phyloP scores from a whole-genome alignment of 2,888 invertebrate species.

The Cheilosia vernalis region DNA sequence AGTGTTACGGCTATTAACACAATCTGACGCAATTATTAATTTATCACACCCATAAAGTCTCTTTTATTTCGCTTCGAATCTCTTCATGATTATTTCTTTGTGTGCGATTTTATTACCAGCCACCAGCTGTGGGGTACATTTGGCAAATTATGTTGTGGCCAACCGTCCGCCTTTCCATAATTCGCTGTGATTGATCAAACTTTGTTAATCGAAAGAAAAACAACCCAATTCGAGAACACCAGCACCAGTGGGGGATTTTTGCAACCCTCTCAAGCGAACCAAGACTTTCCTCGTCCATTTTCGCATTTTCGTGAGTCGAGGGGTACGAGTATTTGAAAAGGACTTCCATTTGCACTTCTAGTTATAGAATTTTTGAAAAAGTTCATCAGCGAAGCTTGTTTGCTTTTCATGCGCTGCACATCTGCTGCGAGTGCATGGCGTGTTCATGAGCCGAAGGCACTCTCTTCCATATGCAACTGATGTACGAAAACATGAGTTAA shows the following conservation, averaged over 20 bases:
- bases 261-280: background rate
- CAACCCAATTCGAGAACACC: background rate
- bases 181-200: conserved; percentile 1
- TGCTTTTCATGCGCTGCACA: conserved; percentile 12
- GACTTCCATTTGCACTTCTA: conserved; percentile 11
- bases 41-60: conserved; percentile 19
- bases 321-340: background rate
- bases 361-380: conserved; percentile 35
- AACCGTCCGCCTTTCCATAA: too few relatives aligned
- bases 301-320: background rate
- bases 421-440: background rate
- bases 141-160: too few relatives aligned
- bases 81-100: conserved; percentile 17
- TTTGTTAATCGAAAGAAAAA: background rate
- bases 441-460: background rate
- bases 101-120: conserved; percentile 28
- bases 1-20: conserved; percentile 15
- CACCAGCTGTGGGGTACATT: conserved; percentile 4
- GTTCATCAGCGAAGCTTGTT: conserved; percentile 34
- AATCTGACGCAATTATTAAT: conserved; percentile 28
- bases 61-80: conserved; percentile 35
- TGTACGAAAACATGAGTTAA: background rate
- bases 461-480: background rate
- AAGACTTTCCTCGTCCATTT: background rate
- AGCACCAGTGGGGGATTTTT: background rate